Conservation (phyloP, 2,113 vertebrate genomes). For the Notechis scutatus region DNA sequence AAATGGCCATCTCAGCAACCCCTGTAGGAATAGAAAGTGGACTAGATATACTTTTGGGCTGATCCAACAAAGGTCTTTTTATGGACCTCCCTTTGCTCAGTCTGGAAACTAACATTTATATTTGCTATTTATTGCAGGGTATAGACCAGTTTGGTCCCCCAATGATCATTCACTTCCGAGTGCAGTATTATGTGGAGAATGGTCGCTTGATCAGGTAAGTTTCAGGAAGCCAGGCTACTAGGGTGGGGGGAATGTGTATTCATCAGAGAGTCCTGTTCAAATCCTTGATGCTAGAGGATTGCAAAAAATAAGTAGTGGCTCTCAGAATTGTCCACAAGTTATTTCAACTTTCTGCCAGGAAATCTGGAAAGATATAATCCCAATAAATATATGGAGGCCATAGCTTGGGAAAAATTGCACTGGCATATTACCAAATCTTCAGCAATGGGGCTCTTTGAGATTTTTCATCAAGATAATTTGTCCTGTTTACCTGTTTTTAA, state of each 20-base stretch:
- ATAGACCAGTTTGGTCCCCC: conserved; percentile 98
- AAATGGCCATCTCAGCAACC: background rate
- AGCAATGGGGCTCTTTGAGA: background rate
- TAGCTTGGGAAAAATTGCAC: background rate
- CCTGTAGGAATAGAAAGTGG: background rate
- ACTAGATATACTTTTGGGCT: background rate
- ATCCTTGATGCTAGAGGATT: background rate
- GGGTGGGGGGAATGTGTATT: background rate
- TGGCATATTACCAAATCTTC: background rate
- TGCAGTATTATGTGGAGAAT: conserved; percentile 98
- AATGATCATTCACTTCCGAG: conserved; percentile 97
- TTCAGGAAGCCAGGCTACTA: rapidly evolving
- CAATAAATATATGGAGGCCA: background rate
- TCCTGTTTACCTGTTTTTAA: background rate
- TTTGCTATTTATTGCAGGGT: conserved; percentile 72
- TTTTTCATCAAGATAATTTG: background rate
- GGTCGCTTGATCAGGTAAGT: conserved; percentile 89
- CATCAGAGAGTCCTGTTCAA: background rate
- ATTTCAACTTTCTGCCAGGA: background rate
- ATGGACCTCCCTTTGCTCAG: background rate
- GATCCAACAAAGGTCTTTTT: background rate
- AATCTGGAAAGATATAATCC: background rate
- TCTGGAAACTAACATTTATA: background rate
- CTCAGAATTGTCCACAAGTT: background rate
- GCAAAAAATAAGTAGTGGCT: background rate